phyloP scores from a whole-genome alignment of 2,888 invertebrate genomes.

The Lasius fuliginosus region DNA sequence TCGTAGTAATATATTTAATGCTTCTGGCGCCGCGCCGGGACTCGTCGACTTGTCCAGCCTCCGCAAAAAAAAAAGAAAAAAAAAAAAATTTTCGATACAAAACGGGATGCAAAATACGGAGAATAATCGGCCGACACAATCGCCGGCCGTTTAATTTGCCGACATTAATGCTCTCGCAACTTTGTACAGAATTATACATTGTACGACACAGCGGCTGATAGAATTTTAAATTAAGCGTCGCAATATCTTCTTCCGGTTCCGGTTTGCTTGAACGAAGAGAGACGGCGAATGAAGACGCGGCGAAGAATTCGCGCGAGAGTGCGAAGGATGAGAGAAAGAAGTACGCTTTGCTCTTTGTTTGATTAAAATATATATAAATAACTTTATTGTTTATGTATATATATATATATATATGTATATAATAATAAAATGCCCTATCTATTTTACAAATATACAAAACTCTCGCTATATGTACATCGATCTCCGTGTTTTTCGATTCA shows the following conservation, averaged over 20 bases:
- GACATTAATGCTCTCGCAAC: too few species aligned
- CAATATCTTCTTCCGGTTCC: background rate
- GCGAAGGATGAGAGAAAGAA: conserved; percentile 54
- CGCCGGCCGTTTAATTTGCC: too few species aligned
- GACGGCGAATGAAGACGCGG: conserved; percentile 2
- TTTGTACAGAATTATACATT: conserved; percentile 34
- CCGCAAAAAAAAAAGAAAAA: background rate
- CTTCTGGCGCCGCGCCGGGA: conserved; percentile 40
- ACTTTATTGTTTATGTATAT: conserved; percentile 80
- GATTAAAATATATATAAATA: conserved; percentile 84
- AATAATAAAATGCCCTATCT: conserved; percentile 83
- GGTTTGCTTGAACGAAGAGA: conserved; percentile 20
- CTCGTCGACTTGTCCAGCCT: conserved; percentile 12
- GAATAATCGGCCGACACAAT: too few species aligned
- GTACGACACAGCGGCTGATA: conserved; percentile 64
- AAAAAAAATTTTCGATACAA: background rate
- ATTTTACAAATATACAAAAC: conserved; percentile 84
- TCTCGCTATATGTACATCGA: conserved; percentile 82
- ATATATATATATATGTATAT: conserved; percentile 58
- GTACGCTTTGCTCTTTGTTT: conserved; percentile 66
- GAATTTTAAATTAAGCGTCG: conserved; percentile 58
- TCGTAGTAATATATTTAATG: conserved; percentile 45
- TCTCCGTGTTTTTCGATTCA: conserved; percentile 75
- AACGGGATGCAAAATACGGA: background rate
- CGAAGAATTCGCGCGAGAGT: conserved; percentile 20